A percentile compares a stretch with the other conserved stretches of the same genome.
These are phyloP conservation scores for Lacanobia oleracea DNA, from an alignment of 2,888 invertebrate species.

Conservation along the genomic window DNA sequence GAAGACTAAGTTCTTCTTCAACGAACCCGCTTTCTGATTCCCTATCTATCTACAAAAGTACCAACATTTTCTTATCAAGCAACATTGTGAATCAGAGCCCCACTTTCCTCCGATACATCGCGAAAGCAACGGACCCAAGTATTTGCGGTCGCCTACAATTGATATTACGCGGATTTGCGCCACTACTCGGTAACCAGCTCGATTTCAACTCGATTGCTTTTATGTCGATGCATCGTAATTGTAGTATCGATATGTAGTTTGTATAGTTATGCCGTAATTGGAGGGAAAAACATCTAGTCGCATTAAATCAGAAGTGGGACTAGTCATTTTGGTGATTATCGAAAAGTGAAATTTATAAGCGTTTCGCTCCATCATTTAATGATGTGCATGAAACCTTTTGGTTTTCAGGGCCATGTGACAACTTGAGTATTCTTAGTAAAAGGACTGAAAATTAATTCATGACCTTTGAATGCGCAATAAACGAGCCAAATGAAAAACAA, in stretches of 20 bases:
- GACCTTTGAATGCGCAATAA: neutral
- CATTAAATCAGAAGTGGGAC: slow-evolving; percentile 23
- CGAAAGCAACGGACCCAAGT: slow-evolving; percentile 85
- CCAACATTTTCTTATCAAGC: slow-evolving; percentile 75
- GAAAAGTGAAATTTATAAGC: slow-evolving; percentile 22
- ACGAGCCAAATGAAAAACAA: neutral
- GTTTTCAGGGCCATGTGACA: neutral
- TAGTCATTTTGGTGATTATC: slow-evolving; percentile 22
- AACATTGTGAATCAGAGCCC: slow-evolving; percentile 80
- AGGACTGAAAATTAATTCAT: neutral
- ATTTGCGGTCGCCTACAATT: slow-evolving; percentile 88
- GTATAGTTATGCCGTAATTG: slow-evolving; percentile 51
- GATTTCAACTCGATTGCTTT: slow-evolving; percentile 66
- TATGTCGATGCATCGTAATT: slow-evolving; percentile 65
- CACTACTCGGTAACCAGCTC: slow-evolving; percentile 66
- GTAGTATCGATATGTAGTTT: slow-evolving; percentile 47
- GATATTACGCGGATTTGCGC: slow-evolving; percentile 83
- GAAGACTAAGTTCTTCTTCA: neutral
- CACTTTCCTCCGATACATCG: slow-evolving; percentile 84
- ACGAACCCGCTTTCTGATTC: neutral
- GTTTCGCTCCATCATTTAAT: neutral
- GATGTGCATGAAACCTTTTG: neutral
- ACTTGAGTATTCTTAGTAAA: no score
- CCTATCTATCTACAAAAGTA: slow-evolving; percentile 28
- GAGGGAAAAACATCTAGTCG: slow-evolving; percentile 22